phyloP scores from a whole-genome alignment of 2,888 invertebrate species.

The Endotricha flammealis region DNA sequence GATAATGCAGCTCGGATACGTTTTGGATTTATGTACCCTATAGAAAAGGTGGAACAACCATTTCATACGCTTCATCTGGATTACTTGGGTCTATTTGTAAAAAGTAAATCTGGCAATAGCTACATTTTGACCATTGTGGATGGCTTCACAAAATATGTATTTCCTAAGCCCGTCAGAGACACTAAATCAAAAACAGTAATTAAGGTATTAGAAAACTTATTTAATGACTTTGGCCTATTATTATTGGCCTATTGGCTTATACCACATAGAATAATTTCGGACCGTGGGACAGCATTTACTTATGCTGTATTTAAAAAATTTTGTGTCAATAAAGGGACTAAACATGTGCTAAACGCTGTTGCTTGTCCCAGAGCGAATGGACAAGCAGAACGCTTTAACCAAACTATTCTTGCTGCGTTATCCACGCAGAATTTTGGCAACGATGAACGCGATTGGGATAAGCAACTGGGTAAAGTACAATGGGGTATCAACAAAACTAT shows the following conservation, averaged over 20 bases:
- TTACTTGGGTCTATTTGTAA: conserved; percentile 19
- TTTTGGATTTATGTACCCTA: conserved; percentile 14
- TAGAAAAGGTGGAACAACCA: conserved; percentile 12
- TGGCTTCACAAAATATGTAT: conserved; percentile 17
- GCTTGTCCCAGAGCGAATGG: background rate
- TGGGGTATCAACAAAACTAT: conserved; percentile 15
- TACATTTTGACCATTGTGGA: conserved; percentile 17
- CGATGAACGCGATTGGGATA: conserved; percentile 9
- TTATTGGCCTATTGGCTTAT: too few relatives aligned
- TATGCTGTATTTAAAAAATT: conserved; percentile 14
- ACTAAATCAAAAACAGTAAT: conserved; percentile 12
- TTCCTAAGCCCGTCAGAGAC: conserved; percentile 11
- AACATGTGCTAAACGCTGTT: background rate
- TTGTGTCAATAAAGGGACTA: conserved; percentile 8
- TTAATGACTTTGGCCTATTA: conserved; percentile 12
- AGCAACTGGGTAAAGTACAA: conserved; percentile 9
- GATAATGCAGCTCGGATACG: conserved; percentile 7
- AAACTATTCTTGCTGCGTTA: background rate
- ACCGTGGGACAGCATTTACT: conserved; percentile 16
- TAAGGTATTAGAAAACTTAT: conserved; percentile 13
- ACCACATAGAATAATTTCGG: conserved; percentile 15
- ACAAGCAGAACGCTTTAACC: background rate
- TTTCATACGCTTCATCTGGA: conserved; percentile 18
- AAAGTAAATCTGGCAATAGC: conserved; percentile 15
- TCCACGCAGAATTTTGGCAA: background rate